Evolutionary conservation across 2,113 vertebrate genomes (phyloP).

Genomic region (Channa argus): DNA sequence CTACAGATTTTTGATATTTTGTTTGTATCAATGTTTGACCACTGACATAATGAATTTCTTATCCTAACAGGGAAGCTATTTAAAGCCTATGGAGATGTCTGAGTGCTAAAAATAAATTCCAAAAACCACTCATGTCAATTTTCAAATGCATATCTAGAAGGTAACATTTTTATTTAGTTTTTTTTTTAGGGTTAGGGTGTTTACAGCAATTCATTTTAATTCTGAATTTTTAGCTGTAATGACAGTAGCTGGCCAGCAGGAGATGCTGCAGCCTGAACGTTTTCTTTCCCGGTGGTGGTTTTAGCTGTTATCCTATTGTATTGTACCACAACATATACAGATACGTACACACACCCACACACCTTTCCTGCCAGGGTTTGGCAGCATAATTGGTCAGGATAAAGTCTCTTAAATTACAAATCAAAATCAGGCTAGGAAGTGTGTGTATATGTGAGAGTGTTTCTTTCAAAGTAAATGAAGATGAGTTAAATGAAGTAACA

Average conservation of each 20-base stretch:
- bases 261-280: conserved; percentile 25
- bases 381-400: neutral
- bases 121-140: too few species aligned
- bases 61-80: too few species aligned
- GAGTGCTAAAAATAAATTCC: neutral
- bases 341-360: conserved; percentile 6
- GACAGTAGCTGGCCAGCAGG: conserved; percentile 22
- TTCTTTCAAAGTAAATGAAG: neutral
- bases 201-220: too few species aligned
- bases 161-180: too few species aligned
- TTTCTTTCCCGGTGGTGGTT: conserved; percentile 1
- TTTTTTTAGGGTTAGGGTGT: too few species aligned
- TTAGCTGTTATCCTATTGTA: conserved; percentile 9
- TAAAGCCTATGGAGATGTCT: neutral
- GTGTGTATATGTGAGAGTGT: conserved; percentile 4
- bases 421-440: conserved; percentile 17
- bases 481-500: conserved; percentile 5
- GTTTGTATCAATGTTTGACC: neutral
- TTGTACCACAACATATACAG: neutral
- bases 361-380: conserved; percentile 3
- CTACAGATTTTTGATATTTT: neutral
- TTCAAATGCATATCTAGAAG: too few species aligned
- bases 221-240: conserved; percentile 41
- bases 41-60: neutral
- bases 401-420: conserved; percentile 13